phyloP scores from a whole-genome alignment of 2,797 vertebrate genomes.

The Siniperca scherzeri region DNA sequence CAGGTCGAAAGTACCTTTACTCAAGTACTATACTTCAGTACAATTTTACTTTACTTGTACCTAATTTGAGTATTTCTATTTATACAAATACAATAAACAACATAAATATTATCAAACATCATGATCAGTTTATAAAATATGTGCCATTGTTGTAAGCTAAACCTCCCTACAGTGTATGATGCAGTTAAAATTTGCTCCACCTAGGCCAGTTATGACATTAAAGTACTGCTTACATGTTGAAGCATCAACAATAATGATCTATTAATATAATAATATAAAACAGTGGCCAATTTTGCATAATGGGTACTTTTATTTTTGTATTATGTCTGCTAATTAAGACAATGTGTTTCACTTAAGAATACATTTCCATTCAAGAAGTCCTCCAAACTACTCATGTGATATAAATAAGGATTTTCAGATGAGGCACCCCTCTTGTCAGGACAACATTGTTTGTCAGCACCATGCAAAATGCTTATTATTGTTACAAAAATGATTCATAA shows the following conservation, averaged over 20 bases:
- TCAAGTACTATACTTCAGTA: neutral
- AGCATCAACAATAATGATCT: neutral
- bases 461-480: neutral
- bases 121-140: neutral
- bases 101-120: neutral
- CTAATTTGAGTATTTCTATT: neutral
- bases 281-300: neutral
- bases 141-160: neutral
- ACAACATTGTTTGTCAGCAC: neutral
- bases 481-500: neutral
- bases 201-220: neutral
- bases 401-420: neutral
- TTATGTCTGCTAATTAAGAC: neutral
- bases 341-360: neutral
- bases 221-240: neutral
- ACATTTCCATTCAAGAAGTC: conserved; percentile 7
- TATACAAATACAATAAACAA: neutral
- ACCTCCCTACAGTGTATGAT: too few relatives aligned
- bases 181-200: neutral
- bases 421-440: neutral
- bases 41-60: neutral
- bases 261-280: neutral
- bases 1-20: neutral
- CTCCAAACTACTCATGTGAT: neutral
- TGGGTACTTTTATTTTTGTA: neutral